These are phyloP conservation scores for Camponotus floridanus DNA, from an alignment of 1,140 invertebrate genomes.

Conservation along the genomic window DNA sequence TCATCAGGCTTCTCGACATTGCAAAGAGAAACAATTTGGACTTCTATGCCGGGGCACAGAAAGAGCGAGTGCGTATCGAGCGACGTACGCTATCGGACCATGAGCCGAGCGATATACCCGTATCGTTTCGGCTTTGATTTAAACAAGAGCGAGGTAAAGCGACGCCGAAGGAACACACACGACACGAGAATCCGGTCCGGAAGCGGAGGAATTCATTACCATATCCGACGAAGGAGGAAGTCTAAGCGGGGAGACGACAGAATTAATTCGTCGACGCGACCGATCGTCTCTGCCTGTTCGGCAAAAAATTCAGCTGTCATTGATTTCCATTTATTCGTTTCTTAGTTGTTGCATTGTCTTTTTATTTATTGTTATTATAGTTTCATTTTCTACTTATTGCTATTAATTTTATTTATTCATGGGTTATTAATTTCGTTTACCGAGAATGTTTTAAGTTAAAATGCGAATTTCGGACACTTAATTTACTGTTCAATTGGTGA, in stretches of 20 bases:
- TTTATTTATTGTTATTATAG: too few species aligned
- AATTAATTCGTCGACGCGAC: conserved; percentile 20
- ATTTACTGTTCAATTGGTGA: background rate
- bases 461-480: background rate
- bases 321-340: background rate
- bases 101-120: conserved; percentile 20
- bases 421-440: background rate
- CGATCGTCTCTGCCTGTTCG: background rate
- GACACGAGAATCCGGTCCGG: conserved; percentile 58
- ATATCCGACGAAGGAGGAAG: conserved; percentile 56
- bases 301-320: background rate
- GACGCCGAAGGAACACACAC: conserved; percentile 3
- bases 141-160: conserved; percentile 20
- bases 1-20: background rate
- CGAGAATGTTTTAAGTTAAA: background rate
- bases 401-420: too few species aligned
- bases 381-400: too few species aligned
- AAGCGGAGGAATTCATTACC: conserved; percentile 62
- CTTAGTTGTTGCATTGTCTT: too few species aligned
- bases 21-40: conserved; percentile 21
- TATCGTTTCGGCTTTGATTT: conserved; percentile 45
- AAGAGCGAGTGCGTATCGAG: conserved; percentile 1
- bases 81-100: background rate
- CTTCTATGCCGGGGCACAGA: background rate
- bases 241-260: background rate